Evolutionary conservation across 2,888 invertebrate genomes (phyloP), one percentile per base, ranked within the genome.

Genomic region (Polydrusus pterygomalis): DNA sequence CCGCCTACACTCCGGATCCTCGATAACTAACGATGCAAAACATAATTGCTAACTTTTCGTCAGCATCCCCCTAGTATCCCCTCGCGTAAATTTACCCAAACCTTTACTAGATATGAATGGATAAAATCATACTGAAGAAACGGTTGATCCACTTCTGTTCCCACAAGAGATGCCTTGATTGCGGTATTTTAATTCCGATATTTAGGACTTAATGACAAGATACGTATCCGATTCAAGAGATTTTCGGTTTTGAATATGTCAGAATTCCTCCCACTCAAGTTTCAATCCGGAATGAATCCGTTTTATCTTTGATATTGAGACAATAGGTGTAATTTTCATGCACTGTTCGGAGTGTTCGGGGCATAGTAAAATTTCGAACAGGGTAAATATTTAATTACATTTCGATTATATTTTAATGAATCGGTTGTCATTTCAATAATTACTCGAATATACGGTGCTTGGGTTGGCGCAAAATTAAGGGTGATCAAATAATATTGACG

Each of bases 11-110:
- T 60, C 85, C 83, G 86, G 86, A 86, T 86, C 85, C 86, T 87
- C 85, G 82, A 83, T 85, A 85, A 85, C 86, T 86, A 87, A 87
- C 87, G 87, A 86, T 84, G 86, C 87, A 86, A 86, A 71, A 87
- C 86, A 86, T 87, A 87, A 87, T 87, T 87, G 87, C 86, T 85
- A 84, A 85, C 84, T 82, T 84, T 85, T 85, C 85, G 81, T 77
- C 78, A 75, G 85, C 84, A 81, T 84, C 85, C 85, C 84, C 82
- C 77, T 77, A 78, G 76, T 79, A 79, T 74, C 80, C 77, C 34
- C 82, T 83, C 82, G 75, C 74, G 54, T 76, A 77, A 73, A 75
- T 56, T 43, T 51, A 78, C 75, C 80, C 71, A 81, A 81, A 82
- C 79, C 77, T 71, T 77, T 79, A 80, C 73, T 75, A 75, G 74